A percentile compares a stretch with the other conserved stretches of the same genome.
These are phyloP conservation scores for Syngnathoides biaculeatus DNA, from an alignment of 2,113 vertebrate species.

Conservation along the genomic window DNA sequence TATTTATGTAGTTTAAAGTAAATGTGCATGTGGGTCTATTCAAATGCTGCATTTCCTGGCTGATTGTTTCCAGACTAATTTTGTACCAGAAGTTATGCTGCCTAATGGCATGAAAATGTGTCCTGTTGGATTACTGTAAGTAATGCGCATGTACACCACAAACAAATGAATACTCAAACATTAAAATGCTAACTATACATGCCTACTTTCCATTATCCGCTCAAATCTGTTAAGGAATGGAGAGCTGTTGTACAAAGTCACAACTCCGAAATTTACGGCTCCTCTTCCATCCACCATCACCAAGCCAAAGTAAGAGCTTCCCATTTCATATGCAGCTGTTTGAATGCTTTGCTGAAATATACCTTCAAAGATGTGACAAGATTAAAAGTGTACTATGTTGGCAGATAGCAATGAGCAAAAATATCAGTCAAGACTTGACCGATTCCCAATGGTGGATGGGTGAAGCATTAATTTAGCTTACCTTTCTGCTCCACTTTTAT, in stretches of 20 bases:
- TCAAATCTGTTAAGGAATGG: not conserved
- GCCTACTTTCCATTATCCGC: not conserved
- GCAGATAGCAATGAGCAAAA: no score
- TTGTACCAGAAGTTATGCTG: constrained; percentile 11
- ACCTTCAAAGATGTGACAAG: not conserved
- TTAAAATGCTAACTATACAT: not conserved
- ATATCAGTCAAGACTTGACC: not conserved
- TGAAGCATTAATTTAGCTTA: no score
- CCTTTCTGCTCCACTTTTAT: no score
- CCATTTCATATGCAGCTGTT: not conserved
- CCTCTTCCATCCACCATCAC: constrained; percentile 2
- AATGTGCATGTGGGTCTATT: not conserved
- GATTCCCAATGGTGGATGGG: no score
- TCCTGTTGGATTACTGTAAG: constrained; percentile 10
- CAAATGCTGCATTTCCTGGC: not conserved
- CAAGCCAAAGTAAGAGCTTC: constrained; percentile 8
- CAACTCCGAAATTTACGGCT: constrained; percentile 2
- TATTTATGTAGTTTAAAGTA: not conserved
- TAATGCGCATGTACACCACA: not conserved
- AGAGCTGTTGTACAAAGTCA: constrained; percentile 9
- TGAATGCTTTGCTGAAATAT: not conserved
- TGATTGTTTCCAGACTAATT: not conserved
- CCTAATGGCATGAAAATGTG: constrained; percentile 13
- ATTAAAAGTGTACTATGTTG: no score
- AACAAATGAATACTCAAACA: not conserved